phyloP scores from a whole-genome alignment of 1,140 invertebrate species.

The Eciton burchellii region DNA sequence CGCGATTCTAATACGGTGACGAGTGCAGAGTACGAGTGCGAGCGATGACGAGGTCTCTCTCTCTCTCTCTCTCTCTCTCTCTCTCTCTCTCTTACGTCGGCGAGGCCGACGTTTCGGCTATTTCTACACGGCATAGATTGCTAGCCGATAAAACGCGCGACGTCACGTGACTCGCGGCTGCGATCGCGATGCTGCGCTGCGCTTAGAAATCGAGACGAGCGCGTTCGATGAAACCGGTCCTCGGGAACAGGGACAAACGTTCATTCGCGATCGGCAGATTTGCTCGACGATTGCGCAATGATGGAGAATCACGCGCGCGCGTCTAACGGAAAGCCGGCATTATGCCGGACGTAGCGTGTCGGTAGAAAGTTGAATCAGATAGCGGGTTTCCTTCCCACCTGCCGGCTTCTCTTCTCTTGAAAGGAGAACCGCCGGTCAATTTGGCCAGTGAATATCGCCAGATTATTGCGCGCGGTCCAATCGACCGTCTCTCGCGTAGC shows the following conservation, averaged over 20 bases:
- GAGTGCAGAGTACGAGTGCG: too few relatives aligned
- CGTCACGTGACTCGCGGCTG: conserved; percentile 31
- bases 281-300: conserved; percentile 20
- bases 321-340: not conserved
- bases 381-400: not conserved
- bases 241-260: conserved; percentile 28
- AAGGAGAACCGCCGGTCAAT: not conserved
- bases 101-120: not conserved
- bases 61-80: too few relatives aligned
- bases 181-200: not conserved
- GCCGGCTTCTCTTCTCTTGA: not conserved
- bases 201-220: conserved; percentile 45
- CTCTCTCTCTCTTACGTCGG: too few relatives aligned
- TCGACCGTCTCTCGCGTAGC: too few relatives aligned
- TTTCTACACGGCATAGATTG: conserved; percentile 38
- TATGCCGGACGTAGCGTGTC: not conserved
- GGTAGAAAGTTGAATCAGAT: conserved; percentile 1
- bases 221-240: conserved; percentile 30
- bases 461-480: too few relatives aligned
- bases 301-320: not conserved
- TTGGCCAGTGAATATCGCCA: not conserved
- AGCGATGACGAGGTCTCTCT: too few relatives aligned
- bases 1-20: conserved; percentile 8
- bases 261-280: conserved; percentile 4
- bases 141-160: conserved; percentile 9